Evolutionary conservation across 2,888 invertebrate species (phyloP), one percentile per base, ranked within the genome.

Genomic region (Ariolimax columbianus): DNA sequence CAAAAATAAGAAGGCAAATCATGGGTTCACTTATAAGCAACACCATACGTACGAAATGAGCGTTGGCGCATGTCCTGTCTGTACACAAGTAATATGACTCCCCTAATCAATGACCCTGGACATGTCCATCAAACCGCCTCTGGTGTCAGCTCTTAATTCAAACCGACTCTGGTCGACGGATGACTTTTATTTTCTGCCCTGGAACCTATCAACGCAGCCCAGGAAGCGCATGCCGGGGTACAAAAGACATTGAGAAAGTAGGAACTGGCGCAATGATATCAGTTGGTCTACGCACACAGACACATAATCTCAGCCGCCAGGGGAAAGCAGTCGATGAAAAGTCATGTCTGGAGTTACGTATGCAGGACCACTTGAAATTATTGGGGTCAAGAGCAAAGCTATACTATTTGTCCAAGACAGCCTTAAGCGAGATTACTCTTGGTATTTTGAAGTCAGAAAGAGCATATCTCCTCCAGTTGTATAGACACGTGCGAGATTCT

Each of bases 301-400:
- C 43, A 73, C 73, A n/a, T n/a, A 73, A n/a, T 4, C 6, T 14
- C 9, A 17, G 17, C n/a, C n/a, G 19, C 73, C 47, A 6, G 30
- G 43, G 38, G 23, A 72, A 26, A 72, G 26, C 26, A 72, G 72
- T 40, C 72, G 73, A 73, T 73, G 43, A 73, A 26, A 73, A 73
- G 43, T 43, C 73, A 14, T 47, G 73, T 7, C 30, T 14, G 73
- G n/a, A 19, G n/a, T 47, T n/a, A n/a, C n/a, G n/a, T n/a, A n/a
- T n/a, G n/a, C n/a, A n/a, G n/a, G n/a, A n/a, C n/a, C n/a, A n/a
- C n/a, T 73, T 26, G 30, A 73, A 55, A 75, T n/a, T 38, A 7
- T 23, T 23, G 40, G 38, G 40, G 38, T 36, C 1, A 82, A 47
- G 26, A 47, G 38, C 9, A 40, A 6, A 75, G 30, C 75, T 33